Conservation (phyloP, 2,113 vertebrate genomes). For the Plectropomus leopardus region DNA sequence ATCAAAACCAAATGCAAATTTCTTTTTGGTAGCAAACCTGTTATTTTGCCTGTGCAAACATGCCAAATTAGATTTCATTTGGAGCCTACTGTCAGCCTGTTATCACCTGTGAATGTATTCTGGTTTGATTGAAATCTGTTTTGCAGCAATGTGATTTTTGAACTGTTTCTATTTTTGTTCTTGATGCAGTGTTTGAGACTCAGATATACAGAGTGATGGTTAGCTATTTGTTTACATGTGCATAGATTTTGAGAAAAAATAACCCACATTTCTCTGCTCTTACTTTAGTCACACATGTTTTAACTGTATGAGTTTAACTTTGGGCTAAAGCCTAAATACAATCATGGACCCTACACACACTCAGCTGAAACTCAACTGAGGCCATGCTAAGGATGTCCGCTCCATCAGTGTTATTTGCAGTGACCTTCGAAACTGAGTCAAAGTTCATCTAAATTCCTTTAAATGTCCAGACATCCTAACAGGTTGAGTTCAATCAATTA, state of each 20-base stretch:
- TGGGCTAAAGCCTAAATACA: neutral
- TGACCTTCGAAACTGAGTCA: neutral
- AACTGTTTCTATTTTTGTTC: neutral
- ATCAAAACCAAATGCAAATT: neutral
- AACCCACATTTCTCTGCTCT: neutral
- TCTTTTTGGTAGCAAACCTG: neutral
- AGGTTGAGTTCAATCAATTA: neutral
- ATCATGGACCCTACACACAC: neutral
- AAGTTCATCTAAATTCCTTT: neutral
- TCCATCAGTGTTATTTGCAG: neutral
- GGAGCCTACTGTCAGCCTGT: constrained; percentile 28
- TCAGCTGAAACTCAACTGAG: neutral
- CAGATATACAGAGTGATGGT: neutral
- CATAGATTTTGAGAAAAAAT: neutral
- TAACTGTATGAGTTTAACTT: neutral
- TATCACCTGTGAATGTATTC: constrained; percentile 42
- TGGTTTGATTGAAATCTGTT: constrained; percentile 34
- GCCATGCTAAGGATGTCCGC: neutral
- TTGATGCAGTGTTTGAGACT: neutral
- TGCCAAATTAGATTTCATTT: constrained; percentile 50
- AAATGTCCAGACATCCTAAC: neutral
- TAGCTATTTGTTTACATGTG: neutral
- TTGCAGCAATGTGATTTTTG: neutral
- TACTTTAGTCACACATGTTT: neutral
- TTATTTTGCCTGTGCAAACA: constrained; percentile 37